Evolutionary conservation across 2,888 invertebrate genomes (phyloP), one percentile per base, ranked within the genome.

Genomic region (Pseudolycoriella hygida): DNA sequence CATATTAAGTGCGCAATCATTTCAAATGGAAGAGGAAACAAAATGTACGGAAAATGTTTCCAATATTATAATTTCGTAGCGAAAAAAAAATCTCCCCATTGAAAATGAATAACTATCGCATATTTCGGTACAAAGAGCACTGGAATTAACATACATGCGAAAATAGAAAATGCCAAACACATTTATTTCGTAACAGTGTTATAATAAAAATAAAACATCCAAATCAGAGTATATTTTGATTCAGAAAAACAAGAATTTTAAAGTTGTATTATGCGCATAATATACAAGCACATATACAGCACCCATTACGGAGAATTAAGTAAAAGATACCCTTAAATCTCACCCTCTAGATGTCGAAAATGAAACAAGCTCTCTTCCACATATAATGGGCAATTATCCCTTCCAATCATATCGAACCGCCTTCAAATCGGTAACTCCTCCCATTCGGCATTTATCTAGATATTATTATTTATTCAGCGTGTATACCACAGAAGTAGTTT

Each of bases 401-500:
- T 17, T 17, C 40, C 17, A 40, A 5, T 18, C 11, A 12, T 18
- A 10, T 12, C 3, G 15, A 19, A 12, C 40, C 40, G 40, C 40
- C 40, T 40, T 10, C 18, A 40, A 40, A 12, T 18, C n/a, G 10
- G n/a, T 17, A 40, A 43, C 31, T 25, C 43, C 43, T 32, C 43
- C 17, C 43, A 31, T 34, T 30, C n/a, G 17, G 17, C 25, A 31
- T 32, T 43, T 43, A 43, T 43, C 18, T 43, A 10, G 30, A 40
- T 18, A 40, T 40, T 17, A 40, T 40, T 39, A 17, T 39, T 18
- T 25, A 17, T 17, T 18, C 40, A 40, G 18, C n/a, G 40, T 40
- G n/a, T 19, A 5, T 18, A 25, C 44, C 44, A 30, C 44, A 44
- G 44, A 31, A 44, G 40, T 44, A 39, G 40, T 44, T 40, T 44